A percentile compares a stretch with the other conserved stretches of the same genome.
Evolutionary conservation across 2,888 invertebrate genomes (phyloP).

Genomic region (Argyresthia goedartella): DNA sequence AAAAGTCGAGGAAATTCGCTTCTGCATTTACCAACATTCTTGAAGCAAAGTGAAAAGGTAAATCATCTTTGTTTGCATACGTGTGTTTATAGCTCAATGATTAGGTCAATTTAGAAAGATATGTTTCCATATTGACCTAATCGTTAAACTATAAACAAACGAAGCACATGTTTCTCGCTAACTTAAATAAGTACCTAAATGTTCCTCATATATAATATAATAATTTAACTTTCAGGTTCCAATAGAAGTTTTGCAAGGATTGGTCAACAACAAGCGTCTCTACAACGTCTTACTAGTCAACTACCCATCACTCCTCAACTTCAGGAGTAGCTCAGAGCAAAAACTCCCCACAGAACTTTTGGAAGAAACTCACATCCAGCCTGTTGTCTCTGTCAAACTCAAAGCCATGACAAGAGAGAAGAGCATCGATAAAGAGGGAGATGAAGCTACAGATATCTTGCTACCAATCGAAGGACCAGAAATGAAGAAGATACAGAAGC

Average conservation of each 20-base stretch:
- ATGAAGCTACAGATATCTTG: conserved; percentile 6
- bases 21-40: conserved; percentile 81
- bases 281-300: conserved; percentile 72
- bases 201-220: too few species aligned
- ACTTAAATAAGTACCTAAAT: too few species aligned
- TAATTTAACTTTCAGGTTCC: conserved; percentile 66
- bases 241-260: conserved; percentile 73
- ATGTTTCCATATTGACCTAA: too few species aligned
- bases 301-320: conserved; percentile 69
- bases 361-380: conserved; percentile 35
- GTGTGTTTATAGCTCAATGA: background rate
- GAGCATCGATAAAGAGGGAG: conserved; percentile 12
- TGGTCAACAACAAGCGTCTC: conserved; percentile 62
- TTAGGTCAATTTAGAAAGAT: too few species aligned
- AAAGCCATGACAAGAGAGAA: conserved; percentile 20
- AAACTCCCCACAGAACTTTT: conserved; percentile 28
- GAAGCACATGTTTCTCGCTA: too few species aligned
- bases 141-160: background rate
- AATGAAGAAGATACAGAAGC: conserved; percentile 13
- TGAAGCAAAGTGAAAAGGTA: conserved; percentile 78
- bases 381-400: conserved; percentile 62
- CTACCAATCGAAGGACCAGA: background rate
- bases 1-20: conserved; percentile 68
- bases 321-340: conserved; percentile 64
- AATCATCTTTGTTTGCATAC: background rate